Percentiles rank a stretch among this genome's conserved stretches.
Evolutionary conservation across 2,888 invertebrate genomes (phyloP).

Genomic region (Piscicola geometra): DNA sequence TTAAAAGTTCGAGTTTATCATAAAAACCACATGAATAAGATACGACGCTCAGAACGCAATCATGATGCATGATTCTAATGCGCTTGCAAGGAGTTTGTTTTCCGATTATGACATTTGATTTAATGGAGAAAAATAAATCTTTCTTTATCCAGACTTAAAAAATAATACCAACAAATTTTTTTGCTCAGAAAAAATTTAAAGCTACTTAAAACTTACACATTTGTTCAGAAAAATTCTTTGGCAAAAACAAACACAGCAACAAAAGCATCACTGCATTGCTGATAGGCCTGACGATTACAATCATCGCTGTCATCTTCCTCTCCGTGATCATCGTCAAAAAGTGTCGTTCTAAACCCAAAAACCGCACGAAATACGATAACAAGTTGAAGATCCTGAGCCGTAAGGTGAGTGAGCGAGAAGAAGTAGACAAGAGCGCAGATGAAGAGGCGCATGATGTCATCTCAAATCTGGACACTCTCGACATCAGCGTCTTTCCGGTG

Average conservation of each 20-base stretch:
- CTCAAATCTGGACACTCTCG: neutral
- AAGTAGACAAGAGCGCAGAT: neutral
- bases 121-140: no score
- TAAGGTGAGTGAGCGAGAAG: neutral
- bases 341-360: neutral
- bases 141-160: neutral
- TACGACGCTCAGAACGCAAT: no score
- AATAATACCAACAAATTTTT: neutral
- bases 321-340: neutral
- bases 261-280: neutral
- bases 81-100: neutral
- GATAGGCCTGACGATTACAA: neutral
- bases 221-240: slow-evolving; percentile 2
- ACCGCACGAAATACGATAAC: neutral
- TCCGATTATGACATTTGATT: no score
- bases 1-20: no score
- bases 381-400: neutral
- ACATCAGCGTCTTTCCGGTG: neutral
- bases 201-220: no score
- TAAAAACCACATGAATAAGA: no score
- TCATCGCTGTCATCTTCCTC: neutral
- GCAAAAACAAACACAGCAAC: neutral
- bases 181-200: neutral
- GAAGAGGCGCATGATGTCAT: neutral
- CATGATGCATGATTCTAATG: no score